Evolutionary conservation across 2,113 vertebrate species (phyloP).

Genomic region (Phylloscopus trochilus): DNA sequence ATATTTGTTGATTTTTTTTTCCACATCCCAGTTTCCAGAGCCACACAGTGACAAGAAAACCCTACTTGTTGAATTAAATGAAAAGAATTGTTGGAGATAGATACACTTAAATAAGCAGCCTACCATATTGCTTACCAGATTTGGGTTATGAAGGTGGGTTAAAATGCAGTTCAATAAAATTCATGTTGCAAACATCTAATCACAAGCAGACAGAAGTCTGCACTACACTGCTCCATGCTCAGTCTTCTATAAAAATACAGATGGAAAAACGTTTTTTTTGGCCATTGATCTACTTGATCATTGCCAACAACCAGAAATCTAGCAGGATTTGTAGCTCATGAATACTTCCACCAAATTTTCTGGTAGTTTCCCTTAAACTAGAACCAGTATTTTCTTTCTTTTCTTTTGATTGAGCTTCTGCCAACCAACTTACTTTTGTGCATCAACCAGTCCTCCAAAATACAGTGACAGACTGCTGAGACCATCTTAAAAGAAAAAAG

Average conservation of each 20-base stretch:
- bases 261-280: slow-evolving; percentile 58
- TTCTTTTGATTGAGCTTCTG: slow-evolving; percentile 1
- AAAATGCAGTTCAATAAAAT: background rate
- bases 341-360: slow-evolving; percentile 41
- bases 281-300: slow-evolving; percentile 13
- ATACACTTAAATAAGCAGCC: background rate
- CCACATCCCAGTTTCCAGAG: background rate
- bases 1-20: background rate
- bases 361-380: slow-evolving; percentile 35
- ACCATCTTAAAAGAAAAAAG: slow-evolving; percentile 28
- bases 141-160: background rate
- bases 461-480: slow-evolving; percentile 41
- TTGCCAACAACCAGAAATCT: slow-evolving; percentile 38
- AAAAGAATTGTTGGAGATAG: background rate
- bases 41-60: background rate
- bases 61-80: background rate
- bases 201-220: slow-evolving; percentile 16
- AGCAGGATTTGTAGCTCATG: slow-evolving; percentile 17
- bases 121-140: background rate
- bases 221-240: background rate
- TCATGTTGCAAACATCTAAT: background rate
- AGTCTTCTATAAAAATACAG: slow-evolving; percentile 27
- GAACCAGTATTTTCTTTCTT: slow-evolving; percentile 25
- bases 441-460: slow-evolving; percentile 11
- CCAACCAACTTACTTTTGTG: slow-evolving; percentile 21